Evolutionary conservation across 2,888 invertebrate species (phyloP).

Genomic region (Drosophila parthenogenetica): DNA sequence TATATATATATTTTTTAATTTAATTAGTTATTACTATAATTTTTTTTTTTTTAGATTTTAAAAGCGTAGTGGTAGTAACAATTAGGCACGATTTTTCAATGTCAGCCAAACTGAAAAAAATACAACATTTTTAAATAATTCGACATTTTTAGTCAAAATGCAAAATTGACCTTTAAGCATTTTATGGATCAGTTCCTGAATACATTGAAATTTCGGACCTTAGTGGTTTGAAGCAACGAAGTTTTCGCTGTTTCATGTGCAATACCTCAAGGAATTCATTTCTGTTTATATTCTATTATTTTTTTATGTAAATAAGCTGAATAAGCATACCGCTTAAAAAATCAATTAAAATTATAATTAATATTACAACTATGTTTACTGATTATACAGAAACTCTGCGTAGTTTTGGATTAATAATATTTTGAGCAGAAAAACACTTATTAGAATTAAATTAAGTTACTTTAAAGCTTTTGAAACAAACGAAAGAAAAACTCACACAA

Average conservation of each 20-base stretch:
- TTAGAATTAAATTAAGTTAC: conserved; percentile 43
- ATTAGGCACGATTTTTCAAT: no score
- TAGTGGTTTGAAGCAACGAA: conserved; percentile 69
- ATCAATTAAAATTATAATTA: conserved; percentile 20
- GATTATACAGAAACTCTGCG: conserved; percentile 7
- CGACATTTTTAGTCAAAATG: no score
- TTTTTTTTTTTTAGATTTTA: conserved; percentile 14
- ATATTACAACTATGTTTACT: neutral
- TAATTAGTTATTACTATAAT: conserved; percentile 6
- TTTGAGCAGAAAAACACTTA: conserved; percentile 55
- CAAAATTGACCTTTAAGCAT: no score
- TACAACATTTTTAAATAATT: no score
- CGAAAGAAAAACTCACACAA: neutral
- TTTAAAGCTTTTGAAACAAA: neutral
- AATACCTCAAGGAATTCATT: conserved; percentile 64
- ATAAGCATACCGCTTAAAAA: conserved; percentile 25
- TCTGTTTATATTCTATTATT: conserved; percentile 25
- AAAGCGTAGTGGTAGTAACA: no score
- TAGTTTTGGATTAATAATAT: conserved; percentile 30
- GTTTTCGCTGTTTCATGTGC: conserved; percentile 69
- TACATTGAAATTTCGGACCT: conserved; percentile 13
- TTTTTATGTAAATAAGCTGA: conserved; percentile 46
- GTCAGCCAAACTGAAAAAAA: no score
- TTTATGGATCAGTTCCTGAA: no score
- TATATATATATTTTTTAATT: no score